Evolutionary conservation across 2,797 vertebrate genomes (phyloP).

Genomic region (Euthynnus affinis): DNA sequence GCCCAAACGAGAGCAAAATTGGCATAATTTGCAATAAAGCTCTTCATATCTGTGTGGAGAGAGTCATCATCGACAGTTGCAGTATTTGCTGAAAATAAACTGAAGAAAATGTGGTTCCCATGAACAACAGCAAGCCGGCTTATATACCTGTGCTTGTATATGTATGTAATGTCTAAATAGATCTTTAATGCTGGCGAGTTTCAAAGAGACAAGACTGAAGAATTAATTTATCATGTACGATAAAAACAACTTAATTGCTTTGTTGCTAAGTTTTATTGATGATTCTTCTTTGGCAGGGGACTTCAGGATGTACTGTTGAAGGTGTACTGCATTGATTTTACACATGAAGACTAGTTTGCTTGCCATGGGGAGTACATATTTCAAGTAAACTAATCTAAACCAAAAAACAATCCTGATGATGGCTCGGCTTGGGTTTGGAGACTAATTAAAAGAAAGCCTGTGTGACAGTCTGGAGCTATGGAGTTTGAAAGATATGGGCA

Average conservation of each 20-base stretch:
- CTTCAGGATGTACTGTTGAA: neutral
- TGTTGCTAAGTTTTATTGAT: neutral
- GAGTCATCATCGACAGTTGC: constrained; percentile 14
- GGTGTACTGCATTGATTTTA: no score
- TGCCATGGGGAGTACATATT: no score
- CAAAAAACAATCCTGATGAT: neutral
- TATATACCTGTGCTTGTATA: neutral
- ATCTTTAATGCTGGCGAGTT: neutral
- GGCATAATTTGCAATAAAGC: constrained; percentile 1
- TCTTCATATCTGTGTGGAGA: neutral
- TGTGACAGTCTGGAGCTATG: neutral
- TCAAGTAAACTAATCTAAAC: no score
- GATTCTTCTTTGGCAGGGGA: neutral
- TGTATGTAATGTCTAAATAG: neutral
- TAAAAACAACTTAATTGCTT: neutral
- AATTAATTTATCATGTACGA: no score
- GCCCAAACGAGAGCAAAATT: neutral
- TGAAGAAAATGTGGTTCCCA: constrained; percentile 19
- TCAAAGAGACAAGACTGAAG: constrained; percentile 6
- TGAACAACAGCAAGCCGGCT: neutral
- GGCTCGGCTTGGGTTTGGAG: neutral
- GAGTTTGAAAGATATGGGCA: neutral
- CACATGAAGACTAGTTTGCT: no score
- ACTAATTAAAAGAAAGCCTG: neutral
- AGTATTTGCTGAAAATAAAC: neutral